Conservation (phyloP, 2,113 vertebrate species). For the Terrapene triunguis region DNA sequence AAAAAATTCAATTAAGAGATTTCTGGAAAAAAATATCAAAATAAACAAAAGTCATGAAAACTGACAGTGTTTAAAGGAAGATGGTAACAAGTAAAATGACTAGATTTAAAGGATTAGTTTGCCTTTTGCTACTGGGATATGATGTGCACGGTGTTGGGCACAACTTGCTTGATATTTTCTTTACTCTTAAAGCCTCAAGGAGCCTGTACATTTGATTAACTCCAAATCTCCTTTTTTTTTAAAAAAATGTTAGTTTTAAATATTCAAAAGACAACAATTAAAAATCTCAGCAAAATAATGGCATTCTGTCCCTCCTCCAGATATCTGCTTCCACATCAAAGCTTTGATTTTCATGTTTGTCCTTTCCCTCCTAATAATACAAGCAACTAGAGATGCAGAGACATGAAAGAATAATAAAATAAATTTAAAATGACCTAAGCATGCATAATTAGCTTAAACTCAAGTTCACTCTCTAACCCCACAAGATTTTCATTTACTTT, state of each 20-base stretch:
- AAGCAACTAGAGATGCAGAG: neutral
- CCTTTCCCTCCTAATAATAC: neutral
- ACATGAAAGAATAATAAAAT: neutral
- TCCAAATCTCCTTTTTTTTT: neutral
- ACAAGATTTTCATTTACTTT: neutral
- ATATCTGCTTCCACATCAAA: neutral
- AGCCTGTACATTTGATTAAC: neutral
- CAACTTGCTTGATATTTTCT: neutral
- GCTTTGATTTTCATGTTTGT: neutral
- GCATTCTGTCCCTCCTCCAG: neutral
- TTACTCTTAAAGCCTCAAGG: neutral
- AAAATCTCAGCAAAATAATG: neutral
- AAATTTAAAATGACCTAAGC: conserved; percentile 2
- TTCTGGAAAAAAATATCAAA: neutral
- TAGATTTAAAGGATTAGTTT: neutral
- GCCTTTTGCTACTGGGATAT: neutral
- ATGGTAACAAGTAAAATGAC: neutral
- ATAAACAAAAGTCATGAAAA: neutral
- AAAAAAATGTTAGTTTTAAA: neutral
- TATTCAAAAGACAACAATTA: neutral
- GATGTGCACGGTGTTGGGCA: neutral
- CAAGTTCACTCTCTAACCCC: neutral
- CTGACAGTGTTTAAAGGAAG: neutral
- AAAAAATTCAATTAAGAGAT: neutral
- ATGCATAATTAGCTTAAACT: neutral